These are phyloP conservation scores for Sebastes kiyomatsui DNA, from an alignment of 2,797 vertebrate species.

Conservation along the genomic window DNA sequence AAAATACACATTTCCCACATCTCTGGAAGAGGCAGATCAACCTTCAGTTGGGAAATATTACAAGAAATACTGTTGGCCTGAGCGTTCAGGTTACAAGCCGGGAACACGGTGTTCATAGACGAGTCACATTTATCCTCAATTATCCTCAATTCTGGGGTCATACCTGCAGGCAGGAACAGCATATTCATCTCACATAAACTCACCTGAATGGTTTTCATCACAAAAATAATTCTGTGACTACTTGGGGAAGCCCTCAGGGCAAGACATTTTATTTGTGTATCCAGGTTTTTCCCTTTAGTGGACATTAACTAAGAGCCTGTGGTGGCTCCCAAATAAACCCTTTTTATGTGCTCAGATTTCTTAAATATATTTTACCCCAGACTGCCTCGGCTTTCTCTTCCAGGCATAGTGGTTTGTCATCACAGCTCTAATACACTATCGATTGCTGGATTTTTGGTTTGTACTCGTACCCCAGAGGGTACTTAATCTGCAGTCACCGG, in stretches of 20 bases:
- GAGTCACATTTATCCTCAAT: conserved; percentile 22
- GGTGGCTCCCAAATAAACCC: neutral
- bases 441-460: neutral
- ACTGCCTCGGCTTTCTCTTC: neutral
- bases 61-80: neutral
- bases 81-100: neutral
- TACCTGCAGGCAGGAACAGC: neutral
- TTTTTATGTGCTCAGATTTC: neutral
- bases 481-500: neutral
- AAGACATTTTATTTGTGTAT: neutral
- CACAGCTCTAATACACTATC: neutral
- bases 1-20: neutral
- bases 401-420: neutral
- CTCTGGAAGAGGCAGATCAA: neutral
- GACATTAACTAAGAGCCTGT: neutral
- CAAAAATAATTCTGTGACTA: neutral
- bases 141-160: neutral
- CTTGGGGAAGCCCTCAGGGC: neutral
- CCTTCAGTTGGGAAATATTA: neutral
- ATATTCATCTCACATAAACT: conserved; percentile 10
- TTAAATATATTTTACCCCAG: neutral
- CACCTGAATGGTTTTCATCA: neutral
- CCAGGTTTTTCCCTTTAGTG: neutral
- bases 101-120: neutral
- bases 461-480: neutral